These are phyloP conservation scores for Agrilus mali DNA, from an alignment of 2,888 invertebrate genomes.

Conservation along the genomic window DNA sequence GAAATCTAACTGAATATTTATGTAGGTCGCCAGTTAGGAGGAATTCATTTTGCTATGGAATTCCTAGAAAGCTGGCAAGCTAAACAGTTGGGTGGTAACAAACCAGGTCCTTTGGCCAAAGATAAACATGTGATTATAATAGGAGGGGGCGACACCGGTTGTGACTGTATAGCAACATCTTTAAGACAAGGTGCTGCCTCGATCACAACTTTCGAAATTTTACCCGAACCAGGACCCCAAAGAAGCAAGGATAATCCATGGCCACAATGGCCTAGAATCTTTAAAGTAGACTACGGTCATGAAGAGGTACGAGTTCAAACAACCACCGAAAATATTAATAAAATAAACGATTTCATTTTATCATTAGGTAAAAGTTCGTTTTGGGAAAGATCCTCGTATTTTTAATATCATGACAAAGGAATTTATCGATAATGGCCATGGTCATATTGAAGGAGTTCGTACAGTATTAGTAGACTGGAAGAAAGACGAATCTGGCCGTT, in stretches of 20 bases:
- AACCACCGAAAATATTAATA: background rate
- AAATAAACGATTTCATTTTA: background rate
- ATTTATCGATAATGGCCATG: slow-evolving; percentile 80
- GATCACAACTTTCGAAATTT: slow-evolving; percentile 93
- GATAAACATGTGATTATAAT: slow-evolving; percentile 92
- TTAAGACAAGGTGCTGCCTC: slow-evolving; percentile 80
- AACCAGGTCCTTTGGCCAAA: slow-evolving; percentile 58
- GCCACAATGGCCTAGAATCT: slow-evolving; percentile 97
- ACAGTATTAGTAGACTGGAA: slow-evolving; percentile 89
- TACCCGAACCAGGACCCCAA: slow-evolving; percentile 76
- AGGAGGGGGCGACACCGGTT: slow-evolving; percentile 76
- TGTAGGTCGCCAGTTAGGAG: slow-evolving; percentile 60
- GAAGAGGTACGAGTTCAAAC: slow-evolving; percentile 57
- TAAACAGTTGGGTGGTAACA: slow-evolving; percentile 63
- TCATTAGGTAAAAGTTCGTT: slow-evolving; percentile 56
- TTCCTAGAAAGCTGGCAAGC: slow-evolving; percentile 96
- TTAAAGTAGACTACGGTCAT: slow-evolving; percentile 96
- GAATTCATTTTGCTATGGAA: slow-evolving; percentile 96
- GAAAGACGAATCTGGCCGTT: slow-evolving; percentile 82
- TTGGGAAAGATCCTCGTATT: slow-evolving; percentile 84
- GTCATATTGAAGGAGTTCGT: slow-evolving; percentile 80
- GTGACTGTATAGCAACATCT: slow-evolving; percentile 97
- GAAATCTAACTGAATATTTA: background rate
- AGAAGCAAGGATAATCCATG: slow-evolving; percentile 89
- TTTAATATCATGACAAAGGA: slow-evolving; percentile 93